Evolutionary conservation across 2,888 invertebrate species (phyloP), one percentile per base, ranked within the genome.

Genomic region (Plagodis pulveraria): DNA sequence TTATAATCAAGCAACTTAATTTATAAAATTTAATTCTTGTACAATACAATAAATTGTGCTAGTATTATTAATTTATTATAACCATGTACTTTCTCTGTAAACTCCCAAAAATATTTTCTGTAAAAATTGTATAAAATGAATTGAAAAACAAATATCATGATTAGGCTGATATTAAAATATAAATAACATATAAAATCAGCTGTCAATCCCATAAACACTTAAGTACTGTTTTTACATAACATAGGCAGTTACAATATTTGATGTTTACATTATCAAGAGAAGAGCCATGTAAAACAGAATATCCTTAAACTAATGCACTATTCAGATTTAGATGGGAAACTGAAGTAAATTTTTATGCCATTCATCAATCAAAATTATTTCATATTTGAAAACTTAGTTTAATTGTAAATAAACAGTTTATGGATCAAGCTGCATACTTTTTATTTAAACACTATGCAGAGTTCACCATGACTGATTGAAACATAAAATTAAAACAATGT

Each of bases 41-140:
- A 68, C 61, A 63, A 51, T 68, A 64, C 51, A 32, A 63, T 56
- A 66, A 71, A 79, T 78, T 78, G 80, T 79, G 80, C 77, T 77
- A 78, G 64, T 6, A 44, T 44, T 22, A 38, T 33, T 44, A 22
- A 22, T 54, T 56, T 69, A 73, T 65, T 58, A 69, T 72, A 70
- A 70, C 54, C 62, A 69, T 79, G 79, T 79, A 79, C 79, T 78
- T 77, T 42, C 7, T 54, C 32, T 44, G 53, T 41, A 52, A 8
- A 22, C 38, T 8, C 1, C 0, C 34, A 38, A 45, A 12, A 34
- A 49, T 40, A 12, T 50, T 44, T 43, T 1, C 22, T 22, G 22
- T 22, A 22, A 22, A 2, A 22, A 22, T 22, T 22, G 22, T 4
- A 22, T 22, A 22, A 22, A 22, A 22, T 22, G 22, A 22, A 22